These are phyloP conservation scores for Leucosticte australis DNA, from an alignment of 2,113 vertebrate species.

Conservation along the genomic window DNA sequence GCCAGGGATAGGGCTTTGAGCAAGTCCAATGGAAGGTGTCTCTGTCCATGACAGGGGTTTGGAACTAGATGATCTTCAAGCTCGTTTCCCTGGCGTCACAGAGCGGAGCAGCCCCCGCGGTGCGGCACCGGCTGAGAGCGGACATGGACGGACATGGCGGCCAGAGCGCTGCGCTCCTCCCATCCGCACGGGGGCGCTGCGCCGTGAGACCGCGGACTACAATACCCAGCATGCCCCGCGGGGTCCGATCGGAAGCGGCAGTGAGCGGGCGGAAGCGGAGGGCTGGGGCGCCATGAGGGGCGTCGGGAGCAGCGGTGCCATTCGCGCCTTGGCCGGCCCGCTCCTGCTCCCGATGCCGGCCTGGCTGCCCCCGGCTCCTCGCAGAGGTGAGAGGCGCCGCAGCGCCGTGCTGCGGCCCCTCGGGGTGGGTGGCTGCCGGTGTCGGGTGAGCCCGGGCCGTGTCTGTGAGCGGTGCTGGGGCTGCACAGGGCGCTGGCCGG, in stretches of 20 bases:
- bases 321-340: background rate
- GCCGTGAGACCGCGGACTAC: background rate
- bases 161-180: background rate
- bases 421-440: background rate
- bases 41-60: background rate
- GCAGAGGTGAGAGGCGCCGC: background rate
- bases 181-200: background rate
- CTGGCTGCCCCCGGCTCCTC: background rate
- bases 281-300: background rate
- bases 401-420: background rate
- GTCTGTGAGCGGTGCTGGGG: background rate
- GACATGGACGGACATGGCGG: too few species aligned
- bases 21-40: too few species aligned
- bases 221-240: background rate
- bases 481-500: background rate
- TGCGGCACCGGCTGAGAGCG: accelerated
- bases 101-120: too few species aligned
- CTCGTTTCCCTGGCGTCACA: background rate
- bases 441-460: background rate
- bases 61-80: background rate
- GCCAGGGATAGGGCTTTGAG: background rate
- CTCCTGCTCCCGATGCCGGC: background rate
- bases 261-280: background rate
- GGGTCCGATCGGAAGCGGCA: background rate
- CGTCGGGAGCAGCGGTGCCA: background rate